A percentile compares a stretch with the other conserved stretches of the same genome.
phyloP scores from a whole-genome alignment of 2,113 vertebrate genomes.

The Caranx ignobilis region DNA sequence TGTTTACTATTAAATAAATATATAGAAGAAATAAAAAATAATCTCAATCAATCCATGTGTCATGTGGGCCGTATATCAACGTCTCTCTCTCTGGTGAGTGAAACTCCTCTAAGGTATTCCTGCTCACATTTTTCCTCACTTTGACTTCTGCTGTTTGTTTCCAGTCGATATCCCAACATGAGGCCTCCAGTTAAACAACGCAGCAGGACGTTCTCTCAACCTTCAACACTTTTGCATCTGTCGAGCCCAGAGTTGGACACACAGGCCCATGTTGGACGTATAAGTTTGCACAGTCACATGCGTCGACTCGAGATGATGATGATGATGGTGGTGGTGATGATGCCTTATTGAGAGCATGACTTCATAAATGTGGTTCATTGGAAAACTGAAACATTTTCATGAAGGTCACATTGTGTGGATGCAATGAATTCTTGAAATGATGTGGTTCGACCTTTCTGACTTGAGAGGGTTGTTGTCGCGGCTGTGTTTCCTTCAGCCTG shows the following conservation, averaged over 20 bases:
- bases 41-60: slow-evolving; percentile 58
- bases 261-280: too few species aligned
- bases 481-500: not conserved
- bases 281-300: too few species aligned
- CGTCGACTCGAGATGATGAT: too few species aligned
- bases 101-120: not conserved
- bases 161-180: not conserved
- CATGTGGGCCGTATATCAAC: slow-evolving; percentile 72
- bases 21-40: slow-evolving; percentile 48
- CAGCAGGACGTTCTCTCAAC: too few species aligned
- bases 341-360: too few species aligned
- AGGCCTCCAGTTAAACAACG: too few species aligned
- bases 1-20: slow-evolving; percentile 57
- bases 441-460: not conserved
- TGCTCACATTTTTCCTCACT: not conserved
- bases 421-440: not conserved
- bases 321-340: too few species aligned
- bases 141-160: not conserved
- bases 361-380: too few species aligned
- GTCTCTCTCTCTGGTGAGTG: slow-evolving; percentile 31
- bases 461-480: not conserved
- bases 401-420: too few species aligned
- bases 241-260: too few species aligned
- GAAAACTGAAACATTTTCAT: too few species aligned
- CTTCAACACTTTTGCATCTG: too few species aligned